Evolutionary conservation across 2,888 invertebrate genomes (phyloP), one percentile per base, ranked within the genome.

Genomic region (Hermaeophaga mercurialis): DNA sequence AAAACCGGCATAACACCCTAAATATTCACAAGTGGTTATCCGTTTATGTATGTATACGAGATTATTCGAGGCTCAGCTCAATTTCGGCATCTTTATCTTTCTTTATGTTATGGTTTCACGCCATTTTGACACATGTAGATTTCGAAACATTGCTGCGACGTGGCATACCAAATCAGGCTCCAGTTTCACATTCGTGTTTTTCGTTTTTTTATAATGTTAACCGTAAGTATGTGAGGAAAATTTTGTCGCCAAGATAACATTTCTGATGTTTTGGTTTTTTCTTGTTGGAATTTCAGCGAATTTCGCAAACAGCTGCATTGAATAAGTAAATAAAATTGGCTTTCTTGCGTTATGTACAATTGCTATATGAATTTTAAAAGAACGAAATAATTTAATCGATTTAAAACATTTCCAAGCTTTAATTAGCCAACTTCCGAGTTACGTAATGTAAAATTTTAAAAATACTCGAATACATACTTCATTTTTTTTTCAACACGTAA

Each of bases 21-120:
- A 76, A 76, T 75, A 76, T 76, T 76, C 76, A 76, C 68, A 74
- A 73, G 71, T 70, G 71, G 71, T 65, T 69, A 69, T 67, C 69
- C 64, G 68, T 69, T 68, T 70, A 66, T 70, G 69, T 71, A 70
- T 73, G 72, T 72, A 73, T 72, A 71, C 65, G 67, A 63, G 64
- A 70, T 64, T 64, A 64, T 61, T 58, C 61, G 59, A 39, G 12
- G 41, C 39, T 50, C 50, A 8, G 50, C 62, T 68, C 63, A 66
- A 62, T 69, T 66, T 65, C 63, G 59, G 66, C 65, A 64, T 70
- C 70, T 72, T 70, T 68, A 68, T 70, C 70, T 69, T 70, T 66
- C 68, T 66, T 52, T 69, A 68, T 68, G 68, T 69, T 69, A 67
- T 67, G 65, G 66, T 68, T 67, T 70, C 67, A 60, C 65, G 68